Percentiles rank a stretch among this genome's conserved stretches.
These are phyloP conservation scores for Anthonomus grandis DNA, from an alignment of 1,140 invertebrate genomes.

Conservation along the genomic window DNA sequence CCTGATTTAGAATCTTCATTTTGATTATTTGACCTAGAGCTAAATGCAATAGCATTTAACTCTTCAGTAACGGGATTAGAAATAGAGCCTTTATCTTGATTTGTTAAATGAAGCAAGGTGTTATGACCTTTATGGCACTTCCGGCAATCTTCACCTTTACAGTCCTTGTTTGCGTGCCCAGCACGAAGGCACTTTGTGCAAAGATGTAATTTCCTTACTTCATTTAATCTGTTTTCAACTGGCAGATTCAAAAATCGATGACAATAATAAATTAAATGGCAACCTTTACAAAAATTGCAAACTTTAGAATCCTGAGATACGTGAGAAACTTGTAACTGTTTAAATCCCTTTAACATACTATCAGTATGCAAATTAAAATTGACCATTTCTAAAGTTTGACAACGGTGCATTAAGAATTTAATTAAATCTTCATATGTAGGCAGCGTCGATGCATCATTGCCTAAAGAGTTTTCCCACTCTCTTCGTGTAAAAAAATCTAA, in stretches of 20 bases:
- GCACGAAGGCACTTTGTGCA: constrained; percentile 15
- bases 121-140: constrained; percentile 6
- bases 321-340: neutral
- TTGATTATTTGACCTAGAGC: neutral
- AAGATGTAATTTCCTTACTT: neutral
- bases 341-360: neutral
- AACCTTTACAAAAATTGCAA: constrained; percentile 8
- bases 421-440: constrained; percentile 10
- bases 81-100: constrained; percentile 6
- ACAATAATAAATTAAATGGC: constrained; percentile 16
- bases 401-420: constrained; percentile 5
- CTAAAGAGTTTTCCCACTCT: constrained; percentile 13
- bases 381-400: constrained; percentile 7
- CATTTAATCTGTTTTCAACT: neutral
- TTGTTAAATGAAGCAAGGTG: constrained; percentile 3
- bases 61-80: too few relatives aligned
- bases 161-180: constrained; percentile 9
- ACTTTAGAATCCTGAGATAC: neutral
- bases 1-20: neutral
- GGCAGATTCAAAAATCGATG: neutral
- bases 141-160: constrained; percentile 8
- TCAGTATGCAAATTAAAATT: neutral
- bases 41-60: neutral
- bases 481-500: neutral
- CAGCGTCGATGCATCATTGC: neutral